Conservation (phyloP, 2,113 vertebrate genomes). For the Neodon shergylaensis region DNA sequence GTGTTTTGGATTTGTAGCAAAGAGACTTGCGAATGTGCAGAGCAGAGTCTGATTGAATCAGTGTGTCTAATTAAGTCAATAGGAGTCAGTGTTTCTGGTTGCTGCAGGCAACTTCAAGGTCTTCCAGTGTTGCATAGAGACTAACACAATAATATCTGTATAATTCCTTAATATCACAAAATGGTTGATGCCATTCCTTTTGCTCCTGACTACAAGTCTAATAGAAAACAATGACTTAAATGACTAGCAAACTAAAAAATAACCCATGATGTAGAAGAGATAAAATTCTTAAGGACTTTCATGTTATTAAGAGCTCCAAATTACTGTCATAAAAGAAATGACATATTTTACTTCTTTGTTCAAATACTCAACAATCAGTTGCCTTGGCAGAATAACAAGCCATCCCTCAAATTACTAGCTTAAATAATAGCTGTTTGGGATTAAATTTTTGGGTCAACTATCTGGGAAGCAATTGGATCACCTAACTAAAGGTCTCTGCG, state of each 20-base stretch:
- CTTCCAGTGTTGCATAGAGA: not conserved
- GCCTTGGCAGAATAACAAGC: not conserved
- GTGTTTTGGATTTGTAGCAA: not conserved
- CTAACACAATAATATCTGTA: slow-evolving; percentile 36
- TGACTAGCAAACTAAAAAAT: slow-evolving; percentile 12
- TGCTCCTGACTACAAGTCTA: slow-evolving; percentile 22
- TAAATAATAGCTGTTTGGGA: not conserved
- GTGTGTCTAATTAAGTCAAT: not conserved
- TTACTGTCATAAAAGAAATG: not conserved
- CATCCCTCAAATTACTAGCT: not conserved
- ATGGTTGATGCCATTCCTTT: not conserved
- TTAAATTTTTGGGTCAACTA: not conserved
- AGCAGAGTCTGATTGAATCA: not conserved
- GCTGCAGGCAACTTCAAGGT: not conserved
- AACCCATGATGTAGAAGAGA: not conserved
- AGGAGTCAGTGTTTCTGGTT: slow-evolving; percentile 20
- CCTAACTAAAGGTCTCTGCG: not conserved
- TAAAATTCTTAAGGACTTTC: not conserved
- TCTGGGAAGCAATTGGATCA: not conserved
- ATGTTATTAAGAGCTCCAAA: not conserved
- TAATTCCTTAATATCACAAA: slow-evolving; percentile 8
- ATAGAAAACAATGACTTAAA: slow-evolving; percentile 16
- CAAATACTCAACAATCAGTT: not conserved
- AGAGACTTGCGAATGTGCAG: not conserved
- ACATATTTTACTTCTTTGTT: not conserved